Evolutionary conservation across 2,888 invertebrate genomes (phyloP), one percentile per base, ranked within the genome.

Genomic region (Minunthozetes semirufus): DNA sequence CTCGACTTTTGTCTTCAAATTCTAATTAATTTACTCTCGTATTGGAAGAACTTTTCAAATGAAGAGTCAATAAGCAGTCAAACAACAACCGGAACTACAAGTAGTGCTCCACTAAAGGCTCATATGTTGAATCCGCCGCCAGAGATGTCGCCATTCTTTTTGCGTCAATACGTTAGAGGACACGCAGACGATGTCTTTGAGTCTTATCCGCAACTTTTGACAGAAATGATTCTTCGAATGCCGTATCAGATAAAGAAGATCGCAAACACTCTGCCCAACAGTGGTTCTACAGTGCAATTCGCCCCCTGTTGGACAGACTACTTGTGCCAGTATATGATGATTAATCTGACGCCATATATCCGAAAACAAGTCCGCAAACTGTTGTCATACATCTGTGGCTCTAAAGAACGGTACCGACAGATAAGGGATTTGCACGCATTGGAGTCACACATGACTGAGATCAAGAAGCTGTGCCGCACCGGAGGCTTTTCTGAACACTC

Each of bases 101-200:
- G 33, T 4, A 46, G 25, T 29, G 27, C 75, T 1, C 66, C 95
- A 59, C 83, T 96, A 59, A 94, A 92, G 82, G 90, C 92, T 56
- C 90, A 90, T 79, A 88, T 90, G 17, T 88, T 90, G 0, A 75
- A 79, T n/a, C 88, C 90, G 48, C 89, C 93, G 0, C 88, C 92
- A 66, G 96, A 98, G 82, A 94, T 96, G 91, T 91, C 93, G 8
- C 96, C 96, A 13, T 93, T 98, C 84, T 97, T 97, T 85, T 80
- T 84, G 76, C 80, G 82, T 29, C 78, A 93, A 81, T 95, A 95
- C 81, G 91, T 96, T 50, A 94, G 94, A 83, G 90, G 91, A 72
- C 93, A 94, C 56, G 90, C 92, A 0, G 88, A 89, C 72, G 96
- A 97, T 82, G 91, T 97, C 46, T 95, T 98, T 82, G 92, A 94